phyloP scores from a whole-genome alignment of 35 echinoderm and acorn worm species.

The Diadema setosum region DNA sequence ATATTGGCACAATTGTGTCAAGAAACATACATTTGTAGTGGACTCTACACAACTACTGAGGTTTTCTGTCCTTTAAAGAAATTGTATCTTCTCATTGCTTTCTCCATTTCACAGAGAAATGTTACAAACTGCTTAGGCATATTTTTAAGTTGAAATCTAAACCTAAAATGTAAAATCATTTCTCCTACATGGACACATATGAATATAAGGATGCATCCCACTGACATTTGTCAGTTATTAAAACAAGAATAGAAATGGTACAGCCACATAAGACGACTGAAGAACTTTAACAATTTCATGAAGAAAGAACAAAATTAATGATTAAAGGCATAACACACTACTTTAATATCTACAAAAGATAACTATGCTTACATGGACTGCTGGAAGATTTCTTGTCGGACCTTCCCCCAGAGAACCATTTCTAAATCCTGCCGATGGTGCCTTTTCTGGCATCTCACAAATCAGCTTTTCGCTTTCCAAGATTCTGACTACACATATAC shows the following conservation, averaged over 20 bases:
- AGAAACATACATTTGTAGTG: too few relatives aligned
- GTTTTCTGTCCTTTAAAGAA: too few relatives aligned
- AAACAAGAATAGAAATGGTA: neutral
- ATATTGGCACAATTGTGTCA: too few relatives aligned
- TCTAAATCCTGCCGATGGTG: neutral
- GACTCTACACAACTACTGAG: too few relatives aligned
- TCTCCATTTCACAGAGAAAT: too few relatives aligned
- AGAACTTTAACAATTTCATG: neutral
- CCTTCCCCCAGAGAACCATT: neutral
- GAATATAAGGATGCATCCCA: neutral
- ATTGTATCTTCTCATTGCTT: too few relatives aligned
- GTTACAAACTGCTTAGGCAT: too few relatives aligned
- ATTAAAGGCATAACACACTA: too few relatives aligned
- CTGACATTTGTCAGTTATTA: neutral
- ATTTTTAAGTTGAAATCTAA: too few relatives aligned
- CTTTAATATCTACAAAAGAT: too few relatives aligned
- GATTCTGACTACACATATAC: neutral
- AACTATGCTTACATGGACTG: neutral
- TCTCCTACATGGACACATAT: too few relatives aligned
- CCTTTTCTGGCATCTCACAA: neutral
- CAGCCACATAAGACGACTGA: neutral
- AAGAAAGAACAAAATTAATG: neutral
- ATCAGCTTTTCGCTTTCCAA: neutral
- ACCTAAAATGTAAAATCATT: too few relatives aligned
- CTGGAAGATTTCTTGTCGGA: neutral